These are phyloP conservation scores for Flexamia atlantica DNA, from an alignment of 2,888 invertebrate genomes.

Conservation along the genomic window DNA sequence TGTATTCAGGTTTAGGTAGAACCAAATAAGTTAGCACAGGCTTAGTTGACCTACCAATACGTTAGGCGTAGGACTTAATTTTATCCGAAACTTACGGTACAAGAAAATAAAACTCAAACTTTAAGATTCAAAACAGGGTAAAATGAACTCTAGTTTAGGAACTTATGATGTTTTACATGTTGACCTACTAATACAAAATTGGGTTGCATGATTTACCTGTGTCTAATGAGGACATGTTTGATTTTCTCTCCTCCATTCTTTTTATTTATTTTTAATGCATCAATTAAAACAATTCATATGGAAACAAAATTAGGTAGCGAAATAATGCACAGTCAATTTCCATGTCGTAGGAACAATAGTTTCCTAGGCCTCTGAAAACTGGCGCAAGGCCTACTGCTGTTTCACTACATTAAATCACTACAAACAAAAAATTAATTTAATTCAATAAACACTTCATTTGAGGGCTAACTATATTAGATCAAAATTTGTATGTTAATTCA, in stretches of 20 bases:
- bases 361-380: not conserved
- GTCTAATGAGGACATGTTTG: not conserved
- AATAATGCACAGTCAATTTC: not conserved
- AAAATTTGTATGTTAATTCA: not conserved
- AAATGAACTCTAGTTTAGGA: too few relatives aligned
- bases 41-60: too few relatives aligned
- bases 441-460: not conserved
- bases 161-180: too few relatives aligned
- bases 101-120: too few relatives aligned
- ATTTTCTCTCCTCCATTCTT: slow-evolving; percentile 5
- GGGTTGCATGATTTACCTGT: slow-evolving; percentile 10
- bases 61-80: too few relatives aligned
- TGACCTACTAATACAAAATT: slow-evolving; percentile 29
- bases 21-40: too few relatives aligned
- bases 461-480: not conserved
- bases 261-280: not conserved
- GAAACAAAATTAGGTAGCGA: not conserved
- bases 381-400: slow-evolving; percentile 11
- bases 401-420: not conserved
- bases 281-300: not conserved
- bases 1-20: too few relatives aligned
- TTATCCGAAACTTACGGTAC: too few relatives aligned
- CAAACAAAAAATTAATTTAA: not conserved
- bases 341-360: not conserved
- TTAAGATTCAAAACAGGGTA: too few relatives aligned